Percentiles rank a stretch among this genome's conserved stretches.
These are phyloP conservation scores for Hyposoter didymator DNA, from an alignment of 2,888 invertebrate genomes.

Conservation along the genomic window DNA sequence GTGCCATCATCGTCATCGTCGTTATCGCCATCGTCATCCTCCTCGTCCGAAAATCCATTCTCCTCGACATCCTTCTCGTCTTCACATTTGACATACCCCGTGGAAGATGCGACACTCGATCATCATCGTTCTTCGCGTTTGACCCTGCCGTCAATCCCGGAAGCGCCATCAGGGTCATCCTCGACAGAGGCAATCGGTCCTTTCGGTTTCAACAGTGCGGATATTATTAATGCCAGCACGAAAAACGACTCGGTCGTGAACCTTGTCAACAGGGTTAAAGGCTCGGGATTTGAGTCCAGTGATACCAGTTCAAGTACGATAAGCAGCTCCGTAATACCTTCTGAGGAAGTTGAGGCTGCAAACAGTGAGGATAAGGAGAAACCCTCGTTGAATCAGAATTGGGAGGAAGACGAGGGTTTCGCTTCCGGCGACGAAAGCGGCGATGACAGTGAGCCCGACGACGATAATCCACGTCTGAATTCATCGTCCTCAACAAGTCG, in stretches of 20 bases:
- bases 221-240: slow-evolving; percentile 35
- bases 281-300: slow-evolving; percentile 15
- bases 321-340: slow-evolving; percentile 40
- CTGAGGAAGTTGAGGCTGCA: slow-evolving; percentile 37
- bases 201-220: slow-evolving; percentile 27
- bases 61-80: slow-evolving; percentile 39
- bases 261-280: slow-evolving; percentile 44
- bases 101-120: slow-evolving; percentile 30
- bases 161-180: slow-evolving; percentile 40
- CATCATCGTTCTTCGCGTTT: slow-evolving; percentile 30
- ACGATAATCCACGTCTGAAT: slow-evolving; percentile 61
- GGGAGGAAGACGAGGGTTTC: slow-evolving; percentile 66
- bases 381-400: slow-evolving; percentile 6
- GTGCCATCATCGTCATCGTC: slow-evolving; percentile 63
- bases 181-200: slow-evolving; percentile 52
- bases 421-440: slow-evolving; percentile 69
- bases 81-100: slow-evolving; percentile 29
- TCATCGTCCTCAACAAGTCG: slow-evolving; percentile 51
- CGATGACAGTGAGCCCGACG: slow-evolving; percentile 69
- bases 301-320: slow-evolving; percentile 50
- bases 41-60: slow-evolving; percentile 53
- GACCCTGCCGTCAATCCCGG: slow-evolving; percentile 34
- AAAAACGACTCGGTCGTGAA: slow-evolving; percentile 34
- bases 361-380: slow-evolving; percentile 43
- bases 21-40: slow-evolving; percentile 58